These are phyloP conservation scores for Araneus ventricosus DNA, from an alignment of 1,140 invertebrate genomes.

Conservation along the genomic window DNA sequence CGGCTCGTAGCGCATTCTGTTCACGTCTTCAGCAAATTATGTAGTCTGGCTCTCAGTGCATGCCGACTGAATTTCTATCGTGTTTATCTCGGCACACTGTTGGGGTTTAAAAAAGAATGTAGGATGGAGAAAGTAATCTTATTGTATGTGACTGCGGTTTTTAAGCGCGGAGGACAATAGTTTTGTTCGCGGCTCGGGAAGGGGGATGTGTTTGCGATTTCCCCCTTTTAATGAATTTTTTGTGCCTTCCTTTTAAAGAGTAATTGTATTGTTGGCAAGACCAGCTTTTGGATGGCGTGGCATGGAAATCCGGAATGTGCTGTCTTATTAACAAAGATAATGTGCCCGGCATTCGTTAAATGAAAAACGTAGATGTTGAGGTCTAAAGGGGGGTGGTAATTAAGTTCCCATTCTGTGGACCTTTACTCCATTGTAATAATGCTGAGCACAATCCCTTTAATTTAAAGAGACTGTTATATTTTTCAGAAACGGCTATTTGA, in stretches of 20 bases:
- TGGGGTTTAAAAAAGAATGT: background rate
- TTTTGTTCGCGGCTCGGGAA: background rate
- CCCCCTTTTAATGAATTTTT: background rate
- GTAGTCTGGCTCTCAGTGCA: constrained; percentile 26
- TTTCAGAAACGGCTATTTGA: no score
- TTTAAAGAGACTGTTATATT: no score
- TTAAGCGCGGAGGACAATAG: background rate
- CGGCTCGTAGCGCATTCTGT: background rate
- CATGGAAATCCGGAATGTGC: background rate
- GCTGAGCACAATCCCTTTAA: no score
- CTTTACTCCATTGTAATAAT: no score
- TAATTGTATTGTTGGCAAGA: background rate
- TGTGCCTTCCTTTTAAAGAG: background rate
- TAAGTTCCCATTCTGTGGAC: no score
- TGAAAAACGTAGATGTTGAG: background rate
- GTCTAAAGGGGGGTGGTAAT: background rate
- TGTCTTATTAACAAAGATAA: background rate
- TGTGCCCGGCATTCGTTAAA: background rate
- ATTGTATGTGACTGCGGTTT: constrained; percentile 33
- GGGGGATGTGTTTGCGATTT: background rate
- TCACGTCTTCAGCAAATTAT: constrained; percentile 45
- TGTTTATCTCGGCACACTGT: background rate
- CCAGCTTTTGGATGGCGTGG: background rate
- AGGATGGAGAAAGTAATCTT: constrained; percentile 28
- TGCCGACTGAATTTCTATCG: constrained; percentile 25